Conservation (phyloP, 2,888 invertebrate genomes). For the Panopea generosa region DNA sequence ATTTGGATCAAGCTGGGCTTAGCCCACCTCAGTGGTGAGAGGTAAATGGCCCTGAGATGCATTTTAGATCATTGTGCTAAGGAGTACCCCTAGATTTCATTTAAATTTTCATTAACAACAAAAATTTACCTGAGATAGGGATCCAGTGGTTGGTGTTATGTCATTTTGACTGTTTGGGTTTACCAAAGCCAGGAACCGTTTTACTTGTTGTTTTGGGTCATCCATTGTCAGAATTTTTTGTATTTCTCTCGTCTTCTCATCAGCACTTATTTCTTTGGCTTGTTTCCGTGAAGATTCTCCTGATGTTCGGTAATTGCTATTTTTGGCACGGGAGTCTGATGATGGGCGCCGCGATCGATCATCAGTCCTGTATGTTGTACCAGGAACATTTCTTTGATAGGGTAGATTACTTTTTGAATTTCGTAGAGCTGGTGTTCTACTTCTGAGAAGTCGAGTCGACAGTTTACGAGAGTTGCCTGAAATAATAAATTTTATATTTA, state of each 20-base stretch:
- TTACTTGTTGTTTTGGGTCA: conserved; percentile 74
- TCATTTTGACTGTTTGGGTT: conserved; percentile 34
- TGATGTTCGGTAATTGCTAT: neutral
- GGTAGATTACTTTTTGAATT: neutral
- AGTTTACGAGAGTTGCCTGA: conserved; percentile 8
- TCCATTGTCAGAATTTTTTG: conserved; percentile 73
- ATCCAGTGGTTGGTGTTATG: too few species aligned
- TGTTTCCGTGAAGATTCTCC: too few species aligned
- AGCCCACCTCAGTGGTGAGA: too few species aligned
- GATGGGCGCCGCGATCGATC: conserved; percentile 6
- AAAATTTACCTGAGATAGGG: too few species aligned
- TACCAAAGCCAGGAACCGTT: conserved; percentile 70
- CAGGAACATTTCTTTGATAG: neutral
- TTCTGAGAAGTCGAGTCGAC: conserved; percentile 15
- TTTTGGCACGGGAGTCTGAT: neutral
- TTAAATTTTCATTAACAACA: too few species aligned
- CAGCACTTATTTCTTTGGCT: conserved; percentile 26
- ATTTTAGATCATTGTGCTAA: too few species aligned
- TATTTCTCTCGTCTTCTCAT: conserved; percentile 67
- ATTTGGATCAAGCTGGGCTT: too few species aligned
- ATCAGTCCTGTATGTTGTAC: neutral
- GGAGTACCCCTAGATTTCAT: too few species aligned
- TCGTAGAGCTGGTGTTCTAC: conserved; percentile 25
- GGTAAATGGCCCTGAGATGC: too few species aligned
- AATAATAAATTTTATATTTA: too few species aligned